Evolutionary conservation across 2,888 invertebrate genomes (phyloP), one percentile per base, ranked within the genome.

Genomic region (Torymus auratus): DNA sequence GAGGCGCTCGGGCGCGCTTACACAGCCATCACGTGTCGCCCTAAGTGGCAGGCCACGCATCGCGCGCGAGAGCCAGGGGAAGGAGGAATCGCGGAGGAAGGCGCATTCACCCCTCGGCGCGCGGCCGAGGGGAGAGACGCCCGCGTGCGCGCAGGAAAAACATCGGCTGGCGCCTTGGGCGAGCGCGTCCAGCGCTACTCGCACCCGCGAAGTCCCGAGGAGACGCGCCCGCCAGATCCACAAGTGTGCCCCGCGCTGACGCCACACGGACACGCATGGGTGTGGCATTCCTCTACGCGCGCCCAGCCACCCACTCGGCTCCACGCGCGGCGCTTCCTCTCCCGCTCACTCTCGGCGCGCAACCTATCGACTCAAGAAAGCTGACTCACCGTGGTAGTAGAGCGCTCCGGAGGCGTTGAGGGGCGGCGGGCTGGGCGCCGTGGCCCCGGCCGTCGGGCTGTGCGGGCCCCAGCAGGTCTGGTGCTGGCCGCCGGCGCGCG

Each of bases 371-470:
- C n/a, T n/a, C n/a, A n/a, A n/a, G n/a, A n/a, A n/a, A 73, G 10
- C n/a, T 58, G 23, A 85, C 86, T 88, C 81, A 91, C 91, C 91
- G 73, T 90, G 89, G 80, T 91, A 91, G 83, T 91, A 90, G 76
- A 91, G 89, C 58, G 91, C 91, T 71, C 91, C 91, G 65, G 91
- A 90, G 17, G 91, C 91, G 78, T 90, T 90, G 55, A 91, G 87
- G 13, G 91, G 91, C 20, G 91, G 91, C 15, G 91, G 91, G 84
- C 90, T 90, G 52, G 90, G 91, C 52, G 91, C 95, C 84, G 95
- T 95, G 83, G 95, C 94, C 85, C 95, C 95, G 84, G 95, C 95
- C 85, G 95, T 95, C 79, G 95, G 95, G 88, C 95, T 95, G 83
- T 94, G 94, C 61, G 95, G 95, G 65, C 94, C 94, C 95, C 95